Conservation (phyloP, 2,888 invertebrate genomes). For the Papilio protenor region DNA sequence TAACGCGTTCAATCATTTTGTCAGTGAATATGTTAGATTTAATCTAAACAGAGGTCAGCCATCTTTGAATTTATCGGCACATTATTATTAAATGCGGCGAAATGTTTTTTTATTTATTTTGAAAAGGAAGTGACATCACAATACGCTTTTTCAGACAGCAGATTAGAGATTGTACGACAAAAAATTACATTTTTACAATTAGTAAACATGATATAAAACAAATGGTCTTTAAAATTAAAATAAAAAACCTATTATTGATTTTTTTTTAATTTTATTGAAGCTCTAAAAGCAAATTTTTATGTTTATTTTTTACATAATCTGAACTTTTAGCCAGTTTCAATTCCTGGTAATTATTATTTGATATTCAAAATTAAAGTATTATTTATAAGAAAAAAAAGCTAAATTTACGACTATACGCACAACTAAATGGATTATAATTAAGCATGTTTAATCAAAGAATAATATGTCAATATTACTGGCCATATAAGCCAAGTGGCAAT, state of each 20-base stretch:
- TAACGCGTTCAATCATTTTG: background rate
- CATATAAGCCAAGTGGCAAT: background rate
- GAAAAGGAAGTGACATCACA: no score
- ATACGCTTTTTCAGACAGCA: no score
- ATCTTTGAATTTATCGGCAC: background rate
- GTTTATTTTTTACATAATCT: background rate
- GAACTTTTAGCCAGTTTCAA: background rate
- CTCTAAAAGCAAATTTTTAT: constrained; percentile 48
- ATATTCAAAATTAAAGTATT: background rate
- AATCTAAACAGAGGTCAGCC: background rate
- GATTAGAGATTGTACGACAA: background rate
- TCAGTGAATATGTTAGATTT: background rate
- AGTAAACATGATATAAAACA: no score
- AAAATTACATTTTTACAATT: background rate
- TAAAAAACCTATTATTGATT: no score
- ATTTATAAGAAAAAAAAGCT: background rate
- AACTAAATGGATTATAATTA: background rate
- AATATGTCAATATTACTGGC: background rate
- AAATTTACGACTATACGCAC: background rate
- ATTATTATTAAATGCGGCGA: no score
- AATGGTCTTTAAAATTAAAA: no score
- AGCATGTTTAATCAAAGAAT: background rate
- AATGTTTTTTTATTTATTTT: no score
- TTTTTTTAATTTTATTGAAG: no score
- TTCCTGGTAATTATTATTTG: background rate